These are phyloP conservation scores for Hippocampus kuda DNA, from an alignment of 2,797 vertebrate genomes.

Conservation along the genomic window DNA sequence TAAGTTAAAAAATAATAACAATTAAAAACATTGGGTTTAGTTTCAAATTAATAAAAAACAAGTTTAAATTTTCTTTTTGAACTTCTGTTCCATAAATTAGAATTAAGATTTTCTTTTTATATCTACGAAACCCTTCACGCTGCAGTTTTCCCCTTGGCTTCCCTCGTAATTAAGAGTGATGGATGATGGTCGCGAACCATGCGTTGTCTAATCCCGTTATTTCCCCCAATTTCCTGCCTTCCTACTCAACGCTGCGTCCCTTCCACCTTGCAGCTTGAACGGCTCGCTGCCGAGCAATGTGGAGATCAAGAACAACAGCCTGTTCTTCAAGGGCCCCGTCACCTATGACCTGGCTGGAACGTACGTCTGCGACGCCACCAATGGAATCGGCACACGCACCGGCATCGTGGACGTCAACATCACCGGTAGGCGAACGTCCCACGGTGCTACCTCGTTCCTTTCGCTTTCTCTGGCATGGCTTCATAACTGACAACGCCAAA, in stretches of 20 bases:
- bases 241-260: background rate
- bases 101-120: too few relatives aligned
- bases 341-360: constrained; percentile 82
- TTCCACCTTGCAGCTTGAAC: constrained; percentile 70
- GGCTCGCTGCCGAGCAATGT: constrained; percentile 83
- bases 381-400: constrained; percentile 84
- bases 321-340: constrained; percentile 87
- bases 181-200: constrained; percentile 49
- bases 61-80: too few relatives aligned
- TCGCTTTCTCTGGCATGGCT: constrained; percentile 33
- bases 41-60: too few relatives aligned
- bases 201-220: constrained; percentile 16
- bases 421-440: constrained; percentile 77
- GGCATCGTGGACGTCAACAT: constrained; percentile 94
- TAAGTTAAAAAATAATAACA: too few relatives aligned
- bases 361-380: constrained; percentile 89
- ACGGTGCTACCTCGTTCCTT: background rate
- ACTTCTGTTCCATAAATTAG: too few relatives aligned
- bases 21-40: too few relatives aligned
- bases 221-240: background rate
- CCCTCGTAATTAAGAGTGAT: constrained; percentile 36
- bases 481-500: background rate
- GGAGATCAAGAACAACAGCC: constrained; percentile 90
- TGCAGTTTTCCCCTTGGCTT: constrained; percentile 49
- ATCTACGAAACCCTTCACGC: constrained; percentile 20